Conservation (phyloP, 2,888 invertebrate species). For the Synanthedon vespiformis region DNA sequence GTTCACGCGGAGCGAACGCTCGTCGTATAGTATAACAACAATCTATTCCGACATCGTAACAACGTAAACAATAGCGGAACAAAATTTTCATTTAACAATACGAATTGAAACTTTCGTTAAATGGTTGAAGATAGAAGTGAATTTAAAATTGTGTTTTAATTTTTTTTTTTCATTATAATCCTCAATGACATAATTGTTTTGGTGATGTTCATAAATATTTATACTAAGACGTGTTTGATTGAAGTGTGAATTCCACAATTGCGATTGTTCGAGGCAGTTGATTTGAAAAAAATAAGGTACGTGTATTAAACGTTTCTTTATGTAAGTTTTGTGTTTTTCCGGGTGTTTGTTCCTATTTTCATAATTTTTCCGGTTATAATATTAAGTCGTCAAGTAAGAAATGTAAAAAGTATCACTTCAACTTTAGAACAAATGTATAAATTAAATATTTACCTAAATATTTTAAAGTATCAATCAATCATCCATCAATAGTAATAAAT, state of each 20-base stretch:
- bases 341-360: no score
- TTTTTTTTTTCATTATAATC: not conserved
- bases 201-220: not conserved
- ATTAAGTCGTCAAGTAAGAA: no score
- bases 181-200: not conserved
- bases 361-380: no score
- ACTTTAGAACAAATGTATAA: no score
- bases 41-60: constrained; percentile 15
- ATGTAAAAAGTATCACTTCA: no score
- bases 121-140: not conserved
- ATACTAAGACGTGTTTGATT: not conserved
- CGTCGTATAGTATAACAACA: constrained; percentile 12
- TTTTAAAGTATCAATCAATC: no score
- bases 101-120: not conserved
- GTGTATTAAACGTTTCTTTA: not conserved
- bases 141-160: not conserved
- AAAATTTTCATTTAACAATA: not conserved
- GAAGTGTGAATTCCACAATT: not conserved
- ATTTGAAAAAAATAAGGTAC: not conserved
- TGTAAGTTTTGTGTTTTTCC: no score
- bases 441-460: no score
- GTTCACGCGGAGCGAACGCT: constrained; percentile 16
- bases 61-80: constrained; percentile 35
- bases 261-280: not conserved
- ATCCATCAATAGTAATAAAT: no score